These are phyloP conservation scores for Craterocephalus amniculus DNA, from an alignment of 2,797 vertebrate genomes.

Conservation along the genomic window DNA sequence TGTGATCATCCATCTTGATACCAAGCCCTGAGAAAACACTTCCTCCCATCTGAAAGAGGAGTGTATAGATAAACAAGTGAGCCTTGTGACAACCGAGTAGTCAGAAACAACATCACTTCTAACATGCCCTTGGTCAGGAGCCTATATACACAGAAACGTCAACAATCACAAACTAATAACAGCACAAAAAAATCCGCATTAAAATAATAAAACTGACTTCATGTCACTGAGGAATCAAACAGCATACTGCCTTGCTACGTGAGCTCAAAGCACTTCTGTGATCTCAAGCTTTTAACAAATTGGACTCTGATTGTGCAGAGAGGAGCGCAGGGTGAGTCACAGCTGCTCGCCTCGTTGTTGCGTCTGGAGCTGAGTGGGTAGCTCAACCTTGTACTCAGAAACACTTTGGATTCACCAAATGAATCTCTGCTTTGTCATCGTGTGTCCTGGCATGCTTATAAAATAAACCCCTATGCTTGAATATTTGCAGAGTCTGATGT, in stretches of 20 bases:
- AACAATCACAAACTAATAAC: conserved; percentile 13
- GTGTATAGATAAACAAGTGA: conserved; percentile 65
- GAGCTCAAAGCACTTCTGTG: conserved; percentile 56
- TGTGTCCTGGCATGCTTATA: background rate
- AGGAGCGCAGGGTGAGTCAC: conserved; percentile 66
- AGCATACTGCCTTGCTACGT: background rate
- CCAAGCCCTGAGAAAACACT: conserved; percentile 29
- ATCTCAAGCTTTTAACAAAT: conserved; percentile 53
- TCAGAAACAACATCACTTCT: conserved; percentile 26
- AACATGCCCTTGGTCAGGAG: conserved; percentile 13
- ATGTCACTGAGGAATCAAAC: conserved; percentile 16
- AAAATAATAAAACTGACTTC: conserved; percentile 24
- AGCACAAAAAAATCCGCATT: conserved; percentile 2
- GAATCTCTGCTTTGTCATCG: conserved; percentile 18
- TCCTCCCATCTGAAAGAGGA: conserved; percentile 61
- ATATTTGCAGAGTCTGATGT: background rate
- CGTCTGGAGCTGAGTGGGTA: conserved; percentile 64
- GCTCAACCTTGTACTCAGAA: conserved; percentile 52
- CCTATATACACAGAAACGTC: conserved; percentile 1
- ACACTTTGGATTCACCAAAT: conserved; percentile 39
- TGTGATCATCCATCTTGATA: conserved; percentile 35
- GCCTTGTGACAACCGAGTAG: conserved; percentile 27
- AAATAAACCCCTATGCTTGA: background rate
- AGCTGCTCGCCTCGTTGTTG: conserved; percentile 63
- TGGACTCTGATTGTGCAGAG: conserved; percentile 41